phyloP scores from a whole-genome alignment of 1,140 invertebrate species.

The Drosophila mauritiana region DNA sequence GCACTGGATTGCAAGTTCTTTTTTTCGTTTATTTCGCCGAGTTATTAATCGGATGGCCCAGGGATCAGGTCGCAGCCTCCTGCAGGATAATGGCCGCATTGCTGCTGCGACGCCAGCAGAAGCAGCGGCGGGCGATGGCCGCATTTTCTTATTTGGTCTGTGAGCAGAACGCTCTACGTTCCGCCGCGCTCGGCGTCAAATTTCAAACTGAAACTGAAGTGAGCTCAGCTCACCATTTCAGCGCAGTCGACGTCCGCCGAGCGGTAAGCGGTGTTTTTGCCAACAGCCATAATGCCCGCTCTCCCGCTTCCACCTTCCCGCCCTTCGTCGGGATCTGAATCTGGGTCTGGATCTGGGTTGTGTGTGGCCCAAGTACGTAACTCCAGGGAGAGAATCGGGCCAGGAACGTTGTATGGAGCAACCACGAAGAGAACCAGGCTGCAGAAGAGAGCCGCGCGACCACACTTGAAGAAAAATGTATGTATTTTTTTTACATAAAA shows the following conservation, averaged over 20 bases:
- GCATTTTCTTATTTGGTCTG: conserved; percentile 27
- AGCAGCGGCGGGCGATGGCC: conserved; percentile 49
- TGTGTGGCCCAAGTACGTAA: conserved; percentile 51
- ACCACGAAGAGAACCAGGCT: conserved; percentile 12
- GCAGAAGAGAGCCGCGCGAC: conserved; percentile 1
- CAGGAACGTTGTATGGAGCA: conserved; percentile 21
- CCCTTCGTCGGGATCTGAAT: conserved; percentile 30
- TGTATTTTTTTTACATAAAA: too few relatives aligned
- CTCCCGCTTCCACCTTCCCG: conserved; percentile 8
- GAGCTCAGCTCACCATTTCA: conserved; percentile 55
- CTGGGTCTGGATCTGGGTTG: conserved; percentile 22
- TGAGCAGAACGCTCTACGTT: conserved; percentile 46
- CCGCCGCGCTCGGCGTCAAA: conserved; percentile 79
- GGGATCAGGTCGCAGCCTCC: conserved; percentile 38
- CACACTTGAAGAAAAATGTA: conserved; percentile 25
- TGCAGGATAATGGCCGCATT: conserved; percentile 54
- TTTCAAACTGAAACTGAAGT: conserved; percentile 74
- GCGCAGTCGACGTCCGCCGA: conserved; percentile 24
- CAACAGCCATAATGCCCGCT: conserved; percentile 71
- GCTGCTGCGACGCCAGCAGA: conserved; percentile 34
- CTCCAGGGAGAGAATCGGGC: conserved; percentile 36
- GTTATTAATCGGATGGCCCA: conserved; percentile 14
- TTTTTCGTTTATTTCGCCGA: conserved; percentile 21
- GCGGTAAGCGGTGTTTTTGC: conserved; percentile 61
- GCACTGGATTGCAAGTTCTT: neutral